phyloP scores from a whole-genome alignment of 2,113 vertebrate genomes.

The Chionis minor region DNA sequence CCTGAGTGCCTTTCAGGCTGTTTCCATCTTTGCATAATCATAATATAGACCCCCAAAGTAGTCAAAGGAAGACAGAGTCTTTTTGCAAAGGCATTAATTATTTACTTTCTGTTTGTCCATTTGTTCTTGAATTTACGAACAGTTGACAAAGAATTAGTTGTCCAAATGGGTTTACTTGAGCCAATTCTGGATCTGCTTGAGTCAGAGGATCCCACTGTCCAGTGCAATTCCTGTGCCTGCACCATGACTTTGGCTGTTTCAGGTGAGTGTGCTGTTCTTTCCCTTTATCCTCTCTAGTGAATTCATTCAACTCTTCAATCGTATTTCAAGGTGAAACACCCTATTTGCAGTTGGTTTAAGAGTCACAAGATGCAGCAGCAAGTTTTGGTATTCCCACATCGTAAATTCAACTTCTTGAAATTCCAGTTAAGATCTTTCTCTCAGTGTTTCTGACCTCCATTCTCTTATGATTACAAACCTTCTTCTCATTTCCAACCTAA shows the following conservation, averaged over 20 bases:
- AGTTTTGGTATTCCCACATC: not conserved
- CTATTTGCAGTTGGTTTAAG: not conserved
- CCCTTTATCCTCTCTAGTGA: not conserved
- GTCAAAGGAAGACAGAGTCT: not conserved
- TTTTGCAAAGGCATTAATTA: not conserved
- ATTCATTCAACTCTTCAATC: not conserved
- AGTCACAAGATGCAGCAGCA: not conserved
- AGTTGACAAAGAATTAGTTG: constrained; percentile 74
- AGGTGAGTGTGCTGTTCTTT: constrained; percentile 64
- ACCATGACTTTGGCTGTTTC: constrained; percentile 76
- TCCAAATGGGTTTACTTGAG: constrained; percentile 80
- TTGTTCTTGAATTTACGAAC: not conserved
- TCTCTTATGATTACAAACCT: not conserved
- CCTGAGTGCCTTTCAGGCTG: not conserved
- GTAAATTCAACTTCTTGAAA: not conserved
- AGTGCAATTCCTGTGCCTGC: constrained; percentile 82
- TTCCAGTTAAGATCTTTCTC: not conserved
- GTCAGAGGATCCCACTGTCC: constrained; percentile 75
- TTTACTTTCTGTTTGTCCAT: not conserved
- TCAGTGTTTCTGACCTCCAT: not conserved
- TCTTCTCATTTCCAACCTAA: constrained; percentile 3
- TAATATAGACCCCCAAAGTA: not conserved
- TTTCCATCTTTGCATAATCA: not conserved
- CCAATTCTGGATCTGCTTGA: constrained; percentile 81
- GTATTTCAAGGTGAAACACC: not conserved